These are phyloP conservation scores for Heliangelus exortis DNA, from an alignment of 2,797 vertebrate species.

Conservation along the genomic window DNA sequence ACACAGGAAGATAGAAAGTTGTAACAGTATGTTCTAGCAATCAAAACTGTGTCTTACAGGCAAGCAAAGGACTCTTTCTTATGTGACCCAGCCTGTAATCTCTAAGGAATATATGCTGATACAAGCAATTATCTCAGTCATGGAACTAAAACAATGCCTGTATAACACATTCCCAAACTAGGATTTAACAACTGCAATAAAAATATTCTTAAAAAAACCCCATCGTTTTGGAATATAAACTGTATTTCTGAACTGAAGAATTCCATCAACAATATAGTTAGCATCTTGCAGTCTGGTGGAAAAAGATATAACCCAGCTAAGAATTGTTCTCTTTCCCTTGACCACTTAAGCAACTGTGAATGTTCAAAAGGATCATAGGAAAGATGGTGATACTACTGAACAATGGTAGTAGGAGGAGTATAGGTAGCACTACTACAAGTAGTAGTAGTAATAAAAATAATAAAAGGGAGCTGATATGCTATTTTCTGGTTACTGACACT, in stretches of 20 bases:
- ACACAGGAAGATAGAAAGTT: not conserved
- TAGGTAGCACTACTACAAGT: not conserved
- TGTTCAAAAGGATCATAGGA: not conserved
- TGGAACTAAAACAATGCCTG: not conserved
- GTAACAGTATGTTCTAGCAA: not conserved
- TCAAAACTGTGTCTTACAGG: not conserved
- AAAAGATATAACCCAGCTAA: not conserved
- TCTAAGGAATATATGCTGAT: not conserved
- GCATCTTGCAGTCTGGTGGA: accelerated
- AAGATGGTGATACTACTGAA: not conserved
- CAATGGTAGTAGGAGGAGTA: not conserved
- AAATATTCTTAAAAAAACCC: not conserved
- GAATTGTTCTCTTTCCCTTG: not conserved
- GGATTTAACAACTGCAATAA: not conserved
- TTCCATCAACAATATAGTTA: not conserved
- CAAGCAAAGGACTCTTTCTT: not conserved
- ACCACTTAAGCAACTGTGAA: not conserved
- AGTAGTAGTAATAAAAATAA: not conserved
- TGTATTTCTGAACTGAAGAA: not conserved
- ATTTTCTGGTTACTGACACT: not conserved
- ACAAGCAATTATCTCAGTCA: not conserved
- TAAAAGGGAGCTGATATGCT: too few species aligned
- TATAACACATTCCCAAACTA: not conserved
- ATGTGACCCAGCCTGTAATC: not conserved
- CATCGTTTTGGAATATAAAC: not conserved